These are phyloP conservation scores for Scaptomyza caliginosa DNA, from an alignment of 2,888 invertebrate genomes.

Conservation along the genomic window DNA sequence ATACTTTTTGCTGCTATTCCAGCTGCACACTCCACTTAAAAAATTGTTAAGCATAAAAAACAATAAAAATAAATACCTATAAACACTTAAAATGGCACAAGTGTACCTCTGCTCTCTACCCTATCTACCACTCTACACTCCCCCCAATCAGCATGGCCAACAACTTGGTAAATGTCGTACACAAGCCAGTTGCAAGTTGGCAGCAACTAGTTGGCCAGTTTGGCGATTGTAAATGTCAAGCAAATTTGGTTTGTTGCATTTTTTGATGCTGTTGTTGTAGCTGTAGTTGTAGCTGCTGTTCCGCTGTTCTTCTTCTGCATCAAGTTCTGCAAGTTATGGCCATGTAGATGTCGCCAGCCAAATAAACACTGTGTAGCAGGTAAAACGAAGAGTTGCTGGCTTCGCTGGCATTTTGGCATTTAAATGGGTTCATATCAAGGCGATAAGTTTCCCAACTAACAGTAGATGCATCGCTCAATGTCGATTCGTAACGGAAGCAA, in stretches of 20 bases:
- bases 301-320: not conserved
- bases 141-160: not conserved
- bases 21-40: slow-evolving; percentile 70
- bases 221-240: slow-evolving; percentile 77
- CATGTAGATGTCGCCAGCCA: slow-evolving; percentile 55
- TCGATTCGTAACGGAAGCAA: slow-evolving; percentile 15
- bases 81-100: slow-evolving; percentile 78
- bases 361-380: slow-evolving; percentile 38
- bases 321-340: slow-evolving; percentile 46
- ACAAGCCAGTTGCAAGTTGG: slow-evolving; percentile 40
- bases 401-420: slow-evolving; percentile 52
- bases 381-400: slow-evolving; percentile 44
- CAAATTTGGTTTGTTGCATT: slow-evolving; percentile 70
- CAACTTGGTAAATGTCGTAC: slow-evolving; percentile 26
- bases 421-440: slow-evolving; percentile 58
- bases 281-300: not conserved
- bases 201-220: slow-evolving; percentile 54
- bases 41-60: slow-evolving; percentile 78
- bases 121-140: not conserved
- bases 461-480: slow-evolving; percentile 41
- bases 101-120: slow-evolving; percentile 22
- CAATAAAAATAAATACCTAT: slow-evolving; percentile 78
- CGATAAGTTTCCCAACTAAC: slow-evolving; percentile 32
- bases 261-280: slow-evolving; percentile 34
- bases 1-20: slow-evolving; percentile 29